phyloP scores from a whole-genome alignment of 1,140 invertebrate species.

The Radopholus similis region DNA sequence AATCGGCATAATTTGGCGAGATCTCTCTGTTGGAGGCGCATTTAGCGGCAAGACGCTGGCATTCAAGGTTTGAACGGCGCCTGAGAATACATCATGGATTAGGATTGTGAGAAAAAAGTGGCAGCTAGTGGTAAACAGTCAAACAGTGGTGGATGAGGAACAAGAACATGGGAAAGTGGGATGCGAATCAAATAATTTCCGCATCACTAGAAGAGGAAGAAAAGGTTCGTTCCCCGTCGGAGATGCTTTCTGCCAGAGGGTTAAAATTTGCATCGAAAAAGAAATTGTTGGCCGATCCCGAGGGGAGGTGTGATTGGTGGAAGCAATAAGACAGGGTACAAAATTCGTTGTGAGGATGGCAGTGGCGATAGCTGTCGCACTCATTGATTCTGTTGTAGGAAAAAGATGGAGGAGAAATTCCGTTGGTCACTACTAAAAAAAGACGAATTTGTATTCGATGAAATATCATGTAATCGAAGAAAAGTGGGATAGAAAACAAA shows the following conservation, averaged over 20 bases:
- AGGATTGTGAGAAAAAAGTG: not conserved
- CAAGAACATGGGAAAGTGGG: not conserved
- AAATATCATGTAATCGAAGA: not conserved
- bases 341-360: not conserved
- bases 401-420: not conserved
- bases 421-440: not conserved
- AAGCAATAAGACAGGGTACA: not conserved
- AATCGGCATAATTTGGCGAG: too few relatives aligned
- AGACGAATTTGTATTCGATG: not conserved
- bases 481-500: not conserved
- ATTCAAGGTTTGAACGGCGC: too few relatives aligned
- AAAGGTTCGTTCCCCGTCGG: not conserved
- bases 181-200: slow-evolving; percentile 7
- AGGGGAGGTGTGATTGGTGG: not conserved
- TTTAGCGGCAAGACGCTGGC: too few relatives aligned
- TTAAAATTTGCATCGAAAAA: not conserved
- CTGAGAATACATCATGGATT: not conserved
- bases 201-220: slow-evolving; percentile 18
- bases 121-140: not conserved
- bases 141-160: not conserved
- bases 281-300: too few relatives aligned
- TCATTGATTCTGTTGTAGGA: too few relatives aligned
- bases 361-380: too few relatives aligned
- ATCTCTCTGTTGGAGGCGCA: too few relatives aligned
- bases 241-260: not conserved